A percentile compares a stretch with the other conserved stretches of the same genome.
Conservation (phyloP, 1,140 invertebrate genomes). For the Pantala flavescens region DNA sequence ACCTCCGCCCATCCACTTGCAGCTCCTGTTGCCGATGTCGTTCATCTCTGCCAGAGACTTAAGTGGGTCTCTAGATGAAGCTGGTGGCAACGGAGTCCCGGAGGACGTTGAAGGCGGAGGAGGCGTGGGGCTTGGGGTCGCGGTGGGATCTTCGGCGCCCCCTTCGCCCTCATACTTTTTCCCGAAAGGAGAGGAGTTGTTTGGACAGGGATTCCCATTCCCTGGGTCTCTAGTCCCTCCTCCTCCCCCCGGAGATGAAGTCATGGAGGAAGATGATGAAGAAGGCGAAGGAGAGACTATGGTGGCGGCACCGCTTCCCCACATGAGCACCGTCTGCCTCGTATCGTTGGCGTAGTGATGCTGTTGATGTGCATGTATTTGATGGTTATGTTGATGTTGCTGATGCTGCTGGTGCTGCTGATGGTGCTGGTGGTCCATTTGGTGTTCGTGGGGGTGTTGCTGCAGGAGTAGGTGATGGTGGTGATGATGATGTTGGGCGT, state of each 20-base stretch:
- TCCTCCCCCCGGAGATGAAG: not conserved
- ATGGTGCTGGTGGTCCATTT: slow-evolving; percentile 16
- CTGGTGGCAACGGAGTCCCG: slow-evolving; percentile 20
- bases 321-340: slow-evolving; percentile 77
- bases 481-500: not conserved
- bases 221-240: not conserved
- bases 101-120: slow-evolving; percentile 22
- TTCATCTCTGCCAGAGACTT: slow-evolving; percentile 51
- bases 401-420: slow-evolving; percentile 32
- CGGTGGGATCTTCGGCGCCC: not conserved
- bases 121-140: slow-evolving; percentile 11
- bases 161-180: not conserved
- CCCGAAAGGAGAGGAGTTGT: not conserved
- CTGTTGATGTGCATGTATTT: slow-evolving; percentile 31
- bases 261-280: slow-evolving; percentile 18
- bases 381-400: slow-evolving; percentile 34
- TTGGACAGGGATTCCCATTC: slow-evolving; percentile 27
- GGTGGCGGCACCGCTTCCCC: slow-evolving; percentile 46
- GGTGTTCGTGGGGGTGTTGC: slow-evolving; percentile 19
- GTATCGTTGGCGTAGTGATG: slow-evolving; percentile 35
- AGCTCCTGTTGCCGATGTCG: slow-evolving; percentile 28
- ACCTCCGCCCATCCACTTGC: slow-evolving; percentile 24
- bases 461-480: slow-evolving; percentile 25
- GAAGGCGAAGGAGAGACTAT: slow-evolving; percentile 30
- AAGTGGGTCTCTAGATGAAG: slow-evolving; percentile 36